A percentile compares a stretch with the other conserved stretches of the same genome.
phyloP scores from a whole-genome alignment of 2,888 invertebrate genomes.

The Coleophora deauratella region DNA sequence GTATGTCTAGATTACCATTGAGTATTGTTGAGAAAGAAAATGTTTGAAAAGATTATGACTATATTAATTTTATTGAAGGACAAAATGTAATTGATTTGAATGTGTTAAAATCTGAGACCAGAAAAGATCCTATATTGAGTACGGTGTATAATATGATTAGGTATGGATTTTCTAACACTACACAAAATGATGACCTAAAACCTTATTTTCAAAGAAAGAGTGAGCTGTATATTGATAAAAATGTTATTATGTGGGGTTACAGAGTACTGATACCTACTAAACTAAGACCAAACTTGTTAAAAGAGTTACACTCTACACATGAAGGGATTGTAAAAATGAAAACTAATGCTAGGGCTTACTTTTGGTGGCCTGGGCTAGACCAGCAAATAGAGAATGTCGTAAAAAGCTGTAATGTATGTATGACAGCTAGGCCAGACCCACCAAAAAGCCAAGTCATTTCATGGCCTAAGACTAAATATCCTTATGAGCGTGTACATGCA shows the following conservation, averaged over 20 bases:
- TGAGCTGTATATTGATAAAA: slow-evolving; percentile 10
- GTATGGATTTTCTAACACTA: slow-evolving; percentile 1
- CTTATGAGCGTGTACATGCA: slow-evolving; percentile 8
- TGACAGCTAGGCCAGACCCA: background rate
- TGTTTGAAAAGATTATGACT: slow-evolving; percentile 7
- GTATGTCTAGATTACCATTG: slow-evolving; percentile 11
- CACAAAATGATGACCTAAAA: slow-evolving; percentile 1
- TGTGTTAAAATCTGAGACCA: slow-evolving; percentile 8
- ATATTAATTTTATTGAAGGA: slow-evolving; percentile 10
- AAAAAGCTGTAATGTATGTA: slow-evolving; percentile 4
- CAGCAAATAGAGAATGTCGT: slow-evolving; percentile 5
- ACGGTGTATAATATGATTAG: slow-evolving; percentile 5
- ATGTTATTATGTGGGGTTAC: slow-evolving; percentile 11
- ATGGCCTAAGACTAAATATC: background rate
- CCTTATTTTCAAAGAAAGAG: slow-evolving; percentile 7
- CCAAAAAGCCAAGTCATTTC: slow-evolving; percentile 1
- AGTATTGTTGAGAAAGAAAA: too few species aligned
- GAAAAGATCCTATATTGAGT: slow-evolving; percentile 9
- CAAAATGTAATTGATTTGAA: slow-evolving; percentile 10
- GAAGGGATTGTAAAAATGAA: slow-evolving; percentile 8
- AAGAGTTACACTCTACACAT: slow-evolving; percentile 6
- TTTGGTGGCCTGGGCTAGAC: slow-evolving; percentile 11
- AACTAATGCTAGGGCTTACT: slow-evolving; percentile 7
- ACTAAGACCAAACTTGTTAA: background rate
- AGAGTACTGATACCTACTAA: slow-evolving; percentile 3